Percentiles rank a stretch among this genome's conserved stretches.
These are phyloP conservation scores for Drosophila limbata DNA, from an alignment of 2,888 invertebrate genomes.

Conservation along the genomic window DNA sequence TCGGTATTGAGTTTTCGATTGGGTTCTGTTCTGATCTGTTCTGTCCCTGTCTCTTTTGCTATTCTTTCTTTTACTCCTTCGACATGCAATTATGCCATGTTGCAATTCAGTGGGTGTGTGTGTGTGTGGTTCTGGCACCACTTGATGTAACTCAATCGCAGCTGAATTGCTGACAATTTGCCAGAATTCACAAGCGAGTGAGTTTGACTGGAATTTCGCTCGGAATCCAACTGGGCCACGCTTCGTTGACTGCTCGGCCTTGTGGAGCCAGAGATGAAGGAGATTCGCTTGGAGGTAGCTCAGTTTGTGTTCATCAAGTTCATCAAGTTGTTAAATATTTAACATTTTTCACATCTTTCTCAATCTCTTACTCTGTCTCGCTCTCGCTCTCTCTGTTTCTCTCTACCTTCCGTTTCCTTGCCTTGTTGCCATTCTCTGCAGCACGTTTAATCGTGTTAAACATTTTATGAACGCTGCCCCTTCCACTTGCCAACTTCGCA, in stretches of 20 bases:
- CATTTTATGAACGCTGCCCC: conserved; percentile 67
- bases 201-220: conserved; percentile 58
- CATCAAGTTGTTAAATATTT: conserved; percentile 70
- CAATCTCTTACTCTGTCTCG: conserved; percentile 9
- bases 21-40: conserved; percentile 4
- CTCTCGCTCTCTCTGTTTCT: conserved; percentile 2
- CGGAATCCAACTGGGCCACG: conserved; percentile 64
- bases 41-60: neutral
- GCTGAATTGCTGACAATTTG: conserved; percentile 61
- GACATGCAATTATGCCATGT: conserved; percentile 68
- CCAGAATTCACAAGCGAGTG: conserved; percentile 63
- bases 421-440: conserved; percentile 51
- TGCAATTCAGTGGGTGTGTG: conserved; percentile 58
- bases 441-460: conserved; percentile 77
- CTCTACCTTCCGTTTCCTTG: conserved; percentile 1
- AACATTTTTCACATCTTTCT: conserved; percentile 52
- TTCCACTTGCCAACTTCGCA: conserved; percentile 7
- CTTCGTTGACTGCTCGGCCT: conserved; percentile 59
- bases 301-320: conserved; percentile 55
- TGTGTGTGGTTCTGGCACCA: conserved; percentile 20
- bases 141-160: conserved; percentile 65
- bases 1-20: conserved; percentile 5
- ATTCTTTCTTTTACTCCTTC: conserved; percentile 8
- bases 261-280: neutral
- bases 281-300: conserved; percentile 19